Evolutionary conservation across 2,888 invertebrate genomes (phyloP), one percentile per base, ranked within the genome.

Genomic region (Ormyrus labotus): DNA sequence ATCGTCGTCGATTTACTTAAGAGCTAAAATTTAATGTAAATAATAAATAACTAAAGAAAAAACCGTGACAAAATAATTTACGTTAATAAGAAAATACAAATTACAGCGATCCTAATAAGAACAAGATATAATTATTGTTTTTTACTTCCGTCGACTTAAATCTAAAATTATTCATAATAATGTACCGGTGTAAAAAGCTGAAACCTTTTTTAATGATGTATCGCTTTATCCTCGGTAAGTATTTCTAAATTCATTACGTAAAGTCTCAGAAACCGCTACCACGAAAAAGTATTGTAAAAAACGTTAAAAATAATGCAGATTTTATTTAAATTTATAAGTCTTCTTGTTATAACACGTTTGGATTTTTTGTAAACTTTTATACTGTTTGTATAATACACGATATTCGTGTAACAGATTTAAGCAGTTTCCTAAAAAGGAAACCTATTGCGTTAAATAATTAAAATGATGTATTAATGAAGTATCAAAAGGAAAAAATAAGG

Each of bases 341-440:
- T 78, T 82, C 77, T 82, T 75, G 81, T 83, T 82, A 82, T 74
- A 74, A 72, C 64, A 75, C 60, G 60, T 82, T 80, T 80, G 60
- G 60, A 78, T 82, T 80, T 82, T 82, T 82, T 80, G 77, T 80
- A 82, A 78, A 78, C 75, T 82, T 82, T 82, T 74, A 82, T 82
- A 82, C 82, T 82, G 73, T 75, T 82, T 82, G 67, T 82, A 80
- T 75, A 58, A 80, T 74, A 68, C 80, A 75, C 80, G 78, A 82
- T 72, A 72, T 78, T 78, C 80, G 78, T 80, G 82, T 82, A 78
- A 77, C 60, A 65, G 78, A 74, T 74, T 65, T 77, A 72, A 74
- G 72, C 60, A 71, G 64, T 79, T 75, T 77, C 73, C 70, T 63
- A 13, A 13, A 73, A 67, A 78, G 55, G 72, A 80, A 80, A 84